Base-by-base conservation (phyloP, 2,797 vertebrate genomes). In the Leptoclinus maculatus region DNA sequence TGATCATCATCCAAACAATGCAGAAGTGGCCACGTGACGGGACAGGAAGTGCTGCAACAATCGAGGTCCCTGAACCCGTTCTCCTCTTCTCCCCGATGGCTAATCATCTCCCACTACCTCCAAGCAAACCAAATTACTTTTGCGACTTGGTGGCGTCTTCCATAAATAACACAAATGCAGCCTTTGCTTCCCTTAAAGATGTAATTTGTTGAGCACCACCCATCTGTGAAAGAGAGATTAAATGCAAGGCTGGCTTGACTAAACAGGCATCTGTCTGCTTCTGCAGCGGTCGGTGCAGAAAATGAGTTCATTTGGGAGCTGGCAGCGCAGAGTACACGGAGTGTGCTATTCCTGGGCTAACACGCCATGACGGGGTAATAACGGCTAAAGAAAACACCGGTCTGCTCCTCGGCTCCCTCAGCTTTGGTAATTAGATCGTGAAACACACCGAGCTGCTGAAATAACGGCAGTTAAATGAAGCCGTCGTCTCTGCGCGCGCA, bases 401-500 rank as follows among this genome's bases (percentile, higher is more conserved):
- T 62, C 81, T 80, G 76, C 62, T 86, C 53, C 66, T 72, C 66
- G 66, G 57, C 86, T 83, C 87, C 80, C 87, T 83, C 76, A 29
- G 78, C 76, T 64, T 83, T 65, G 63, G 83, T 88, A 91, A 93
- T 92, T 91, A 91, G 85, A 86, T 63, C 0, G 68, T 67, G 78
- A 47, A 89, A 79, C 85, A 82, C 80, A 56, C 79, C 12, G 81
- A 60, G 79, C 79, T 12, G 79, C 77, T 66, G 80, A 76, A 81
- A 74, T 56, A 80, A 88, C 66, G 49, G 86, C 71, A 59, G 86
- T 79, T 84, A 84, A 87, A 90, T 88, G 21, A 83, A 89, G 80
- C 76, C 8, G 49, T 74, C 58, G 80, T 82, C 83, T 83, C 74
- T 59, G 79, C 70, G 57, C 23, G 66, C 70, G 67, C 66, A 47